Evolutionary conservation across 2,113 vertebrate genomes (phyloP), one percentile per base, ranked within the genome.

Genomic region (Ia io): DNA sequence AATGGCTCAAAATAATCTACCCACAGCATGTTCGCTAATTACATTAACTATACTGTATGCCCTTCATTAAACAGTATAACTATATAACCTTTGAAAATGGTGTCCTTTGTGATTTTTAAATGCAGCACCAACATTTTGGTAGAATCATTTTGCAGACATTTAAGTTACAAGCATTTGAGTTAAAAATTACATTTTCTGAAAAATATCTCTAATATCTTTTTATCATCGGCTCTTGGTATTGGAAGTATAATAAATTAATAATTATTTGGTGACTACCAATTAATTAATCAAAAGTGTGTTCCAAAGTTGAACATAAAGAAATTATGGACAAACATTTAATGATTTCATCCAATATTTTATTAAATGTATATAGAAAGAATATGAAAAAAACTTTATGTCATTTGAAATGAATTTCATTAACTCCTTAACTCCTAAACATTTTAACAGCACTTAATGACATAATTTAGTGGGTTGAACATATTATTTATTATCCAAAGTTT

Each of bases 51-150:
- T 87, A 42, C 42, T 95, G 10, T 49, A 28, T 92, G 77, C 14
- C 37, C 84, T 95, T 97, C 86, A 79, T 59, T 90, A 94, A 84
- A 93, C 53, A 83, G 22, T 56, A 23, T 73, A 96, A 61, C 49
- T 70, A 53, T 71, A 77, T 77, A 93, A 95, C 37, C 80, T 97
- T 97, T 97, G 61, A 95, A 97, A 96, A 94, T 35, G 40, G 6
- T 84, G 23, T 95, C 71, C 71, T 83, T 51, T 49, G 84, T 97
- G 95, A 82, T 89, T 96, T 95, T 95, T 93, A 97, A 97, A 84
- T 90, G 89, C 49, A 95, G 44, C 77, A 85, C 93, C 89, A 94
- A 92, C 76, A 88, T 96, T 95, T 96, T 95, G 84, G 80, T 84
- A 80, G 70, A 84, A 96, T 83, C 30, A 51, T 94, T 96, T 95